Conservation (phyloP, 2,888 invertebrate species). For the Callinectes sapidus region DNA sequence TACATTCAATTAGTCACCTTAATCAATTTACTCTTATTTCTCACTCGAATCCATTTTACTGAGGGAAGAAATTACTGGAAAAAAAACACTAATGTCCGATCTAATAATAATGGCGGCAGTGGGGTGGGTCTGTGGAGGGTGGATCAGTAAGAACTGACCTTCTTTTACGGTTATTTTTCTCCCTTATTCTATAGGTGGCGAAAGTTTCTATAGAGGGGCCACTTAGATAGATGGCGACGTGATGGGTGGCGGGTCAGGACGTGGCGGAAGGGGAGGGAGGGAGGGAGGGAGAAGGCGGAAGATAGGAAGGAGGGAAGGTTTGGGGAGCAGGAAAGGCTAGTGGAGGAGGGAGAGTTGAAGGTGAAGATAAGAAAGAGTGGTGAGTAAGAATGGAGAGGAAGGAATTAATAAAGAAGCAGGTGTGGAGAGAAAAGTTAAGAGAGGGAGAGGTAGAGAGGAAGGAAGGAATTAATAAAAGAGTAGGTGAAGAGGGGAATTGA, state of each 20-base stretch:
- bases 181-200: conserved; percentile 21
- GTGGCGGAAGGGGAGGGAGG: background rate
- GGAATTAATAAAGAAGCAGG: background rate
- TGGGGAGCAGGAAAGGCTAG: background rate
- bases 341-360: background rate
- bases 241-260: background rate
- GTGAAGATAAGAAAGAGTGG: background rate
- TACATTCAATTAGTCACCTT: no score
- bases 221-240: conserved; percentile 5
- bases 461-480: background rate
- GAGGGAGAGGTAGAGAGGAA: background rate
- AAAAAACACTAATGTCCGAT: background rate
- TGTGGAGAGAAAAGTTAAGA: background rate
- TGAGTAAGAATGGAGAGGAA: background rate
- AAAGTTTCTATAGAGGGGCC: conserved; percentile 6
- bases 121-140: no score
- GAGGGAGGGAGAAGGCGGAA: background rate
- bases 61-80: no score
- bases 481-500: background rate
- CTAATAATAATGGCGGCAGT: background rate
- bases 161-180: conserved; percentile 11
- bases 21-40: no score
- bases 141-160: no score
- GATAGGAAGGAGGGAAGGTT: background rate
- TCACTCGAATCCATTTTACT: no score